Conservation (phyloP, 2,797 vertebrate genomes). For the Lates japonicus region DNA sequence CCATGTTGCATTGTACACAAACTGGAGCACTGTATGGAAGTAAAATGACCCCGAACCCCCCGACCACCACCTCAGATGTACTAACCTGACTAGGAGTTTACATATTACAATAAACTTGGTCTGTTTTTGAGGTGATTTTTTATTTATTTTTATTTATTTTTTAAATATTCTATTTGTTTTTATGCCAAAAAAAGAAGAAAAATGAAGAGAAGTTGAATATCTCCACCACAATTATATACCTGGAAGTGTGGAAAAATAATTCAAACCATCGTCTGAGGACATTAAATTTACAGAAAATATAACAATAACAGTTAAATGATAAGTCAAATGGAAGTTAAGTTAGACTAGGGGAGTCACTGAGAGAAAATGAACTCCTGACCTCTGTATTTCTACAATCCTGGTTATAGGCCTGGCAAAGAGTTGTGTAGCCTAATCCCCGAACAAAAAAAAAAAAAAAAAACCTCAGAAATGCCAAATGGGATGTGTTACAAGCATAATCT, state of each 20-base stretch:
- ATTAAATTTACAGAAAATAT: not conserved
- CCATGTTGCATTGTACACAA: slow-evolving; percentile 71
- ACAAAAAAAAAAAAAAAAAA: not conserved
- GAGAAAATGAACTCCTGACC: not conserved
- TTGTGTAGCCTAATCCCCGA: not conserved
- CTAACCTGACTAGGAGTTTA: not conserved
- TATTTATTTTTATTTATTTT: no score
- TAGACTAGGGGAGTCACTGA: no score
- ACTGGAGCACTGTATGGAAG: slow-evolving; percentile 66
- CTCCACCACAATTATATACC: not conserved
- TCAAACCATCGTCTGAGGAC: not conserved
- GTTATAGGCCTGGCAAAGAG: not conserved
- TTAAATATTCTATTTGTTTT: no score
- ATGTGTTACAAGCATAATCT: not conserved
- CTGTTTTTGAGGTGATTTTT: not conserved
- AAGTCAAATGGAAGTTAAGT: not conserved
- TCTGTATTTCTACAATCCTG: not conserved
- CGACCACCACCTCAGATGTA: not conserved
- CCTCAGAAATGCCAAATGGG: not conserved
- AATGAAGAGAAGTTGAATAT: not conserved
- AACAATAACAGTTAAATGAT: not conserved
- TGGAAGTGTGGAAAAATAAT: not conserved
- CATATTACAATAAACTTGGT: not conserved
- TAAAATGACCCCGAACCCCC: not conserved
- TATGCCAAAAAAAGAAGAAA: no score